Conservation (phyloP, 37 sponge, comb jelly and placozoan species). For the Eunapius fragilis region DNA sequence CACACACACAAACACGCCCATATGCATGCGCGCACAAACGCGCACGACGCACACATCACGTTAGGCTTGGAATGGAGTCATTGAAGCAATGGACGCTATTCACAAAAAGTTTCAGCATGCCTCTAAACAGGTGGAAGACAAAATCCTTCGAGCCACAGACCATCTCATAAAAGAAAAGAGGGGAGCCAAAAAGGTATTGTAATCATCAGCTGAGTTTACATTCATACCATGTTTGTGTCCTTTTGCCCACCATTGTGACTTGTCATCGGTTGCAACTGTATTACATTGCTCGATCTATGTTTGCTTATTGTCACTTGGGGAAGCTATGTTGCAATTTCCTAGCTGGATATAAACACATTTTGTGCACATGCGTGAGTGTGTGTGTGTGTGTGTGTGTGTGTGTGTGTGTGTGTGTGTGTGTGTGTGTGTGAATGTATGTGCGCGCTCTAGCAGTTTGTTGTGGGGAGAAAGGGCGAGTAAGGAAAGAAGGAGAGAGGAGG, state of each 20-base stretch:
- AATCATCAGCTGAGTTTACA: too few species aligned
- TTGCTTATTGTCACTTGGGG: too few species aligned
- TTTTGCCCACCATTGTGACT: too few species aligned
- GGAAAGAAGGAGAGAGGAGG: too few species aligned
- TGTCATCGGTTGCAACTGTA: not conserved
- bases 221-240: too few species aligned
- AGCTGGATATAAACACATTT: not conserved
- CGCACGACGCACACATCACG: too few species aligned
- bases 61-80: conserved; percentile 51
- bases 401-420: not conserved
- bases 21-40: too few species aligned
- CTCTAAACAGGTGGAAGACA: conserved; percentile 36
- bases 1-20: too few species aligned
- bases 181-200: conserved; percentile 56
- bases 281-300: too few species aligned
- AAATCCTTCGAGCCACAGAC: conserved; percentile 37
- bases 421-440: too few species aligned
- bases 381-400: not conserved
- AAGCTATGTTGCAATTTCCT: not conserved
- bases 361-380: not conserved
- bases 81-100: conserved; percentile 38
- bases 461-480: too few species aligned
- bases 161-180: conserved; percentile 62
- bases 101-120: conserved; percentile 28
- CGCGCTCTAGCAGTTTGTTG: too few species aligned